Conservation (phyloP, 2,113 vertebrate genomes). For the Oostethus manadensis region DNA sequence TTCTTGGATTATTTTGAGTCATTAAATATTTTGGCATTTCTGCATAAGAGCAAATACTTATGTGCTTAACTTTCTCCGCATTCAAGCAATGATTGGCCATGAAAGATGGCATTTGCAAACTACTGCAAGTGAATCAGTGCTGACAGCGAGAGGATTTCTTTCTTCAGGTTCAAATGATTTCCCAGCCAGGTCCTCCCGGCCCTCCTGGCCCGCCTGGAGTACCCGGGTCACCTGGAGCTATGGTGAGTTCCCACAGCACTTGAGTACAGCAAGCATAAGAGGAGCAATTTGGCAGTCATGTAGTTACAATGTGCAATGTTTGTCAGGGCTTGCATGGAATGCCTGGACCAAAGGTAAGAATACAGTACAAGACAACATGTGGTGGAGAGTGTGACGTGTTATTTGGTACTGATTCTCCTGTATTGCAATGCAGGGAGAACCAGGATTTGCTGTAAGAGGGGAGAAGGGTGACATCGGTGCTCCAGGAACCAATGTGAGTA, state of each 20-base stretch:
- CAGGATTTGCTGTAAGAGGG: conserved; percentile 66
- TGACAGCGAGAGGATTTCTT: neutral
- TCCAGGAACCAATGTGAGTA: conserved; percentile 62
- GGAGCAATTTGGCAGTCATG: conserved; percentile 2
- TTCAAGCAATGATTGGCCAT: no score
- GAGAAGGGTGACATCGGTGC: conserved; percentile 68
- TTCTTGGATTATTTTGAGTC: no score
- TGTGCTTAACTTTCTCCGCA: no score
- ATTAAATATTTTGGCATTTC: no score
- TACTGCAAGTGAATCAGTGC: neutral
- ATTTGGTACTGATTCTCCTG: conserved; percentile 23
- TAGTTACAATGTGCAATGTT: conserved; percentile 14
- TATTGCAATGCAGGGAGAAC: conserved; percentile 69
- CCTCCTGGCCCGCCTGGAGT: conserved; percentile 72
- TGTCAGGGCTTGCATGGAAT: conserved; percentile 85
- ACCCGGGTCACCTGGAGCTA: conserved; percentile 70
- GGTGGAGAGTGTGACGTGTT: neutral
- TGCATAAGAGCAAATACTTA: no score
- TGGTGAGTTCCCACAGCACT: conserved; percentile 41
- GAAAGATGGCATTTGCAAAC: neutral
- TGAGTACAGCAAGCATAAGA: neutral
- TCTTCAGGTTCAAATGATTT: conserved; percentile 80
- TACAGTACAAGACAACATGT: neutral
- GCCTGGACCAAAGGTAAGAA: conserved; percentile 86
- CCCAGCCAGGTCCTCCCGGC: conserved; percentile 84